phyloP scores from a whole-genome alignment of 2,797 vertebrate species.

The Paratrypauchen microcephalus region DNA sequence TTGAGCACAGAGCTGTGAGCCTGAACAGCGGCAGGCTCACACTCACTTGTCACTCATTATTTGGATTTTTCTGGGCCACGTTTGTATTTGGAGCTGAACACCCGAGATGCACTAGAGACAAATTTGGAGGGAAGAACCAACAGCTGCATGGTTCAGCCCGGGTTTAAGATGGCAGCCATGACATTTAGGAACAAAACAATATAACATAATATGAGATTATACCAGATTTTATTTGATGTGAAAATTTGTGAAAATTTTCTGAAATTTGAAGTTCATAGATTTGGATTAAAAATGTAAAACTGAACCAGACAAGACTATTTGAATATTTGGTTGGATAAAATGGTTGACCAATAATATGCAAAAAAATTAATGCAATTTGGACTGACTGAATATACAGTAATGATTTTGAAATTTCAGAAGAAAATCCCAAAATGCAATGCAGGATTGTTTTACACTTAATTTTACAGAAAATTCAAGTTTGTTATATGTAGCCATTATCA shows the following conservation, averaged over 20 bases:
- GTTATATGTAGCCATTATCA: no score
- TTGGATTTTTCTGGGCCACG: slow-evolving; percentile 62
- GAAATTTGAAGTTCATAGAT: no score
- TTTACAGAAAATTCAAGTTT: no score
- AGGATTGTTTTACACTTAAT: no score
- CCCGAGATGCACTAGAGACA: slow-evolving; percentile 65
- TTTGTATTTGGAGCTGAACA: slow-evolving; percentile 42
- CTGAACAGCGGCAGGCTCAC: slow-evolving; percentile 35
- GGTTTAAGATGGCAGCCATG: not conserved
- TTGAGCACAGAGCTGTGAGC: not conserved
- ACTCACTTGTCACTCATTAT: slow-evolving; percentile 63
- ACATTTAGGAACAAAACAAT: not conserved
- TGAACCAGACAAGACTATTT: not conserved
- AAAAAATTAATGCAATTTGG: not conserved
- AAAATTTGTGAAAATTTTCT: not conserved
- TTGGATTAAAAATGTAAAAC: no score
- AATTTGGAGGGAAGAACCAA: slow-evolving; percentile 50
- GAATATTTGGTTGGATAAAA: no score
- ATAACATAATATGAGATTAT: slow-evolving; percentile 17
- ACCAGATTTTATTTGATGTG: not conserved
- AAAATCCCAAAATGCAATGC: no score
- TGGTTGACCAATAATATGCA: not conserved
- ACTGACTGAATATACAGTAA: not conserved
- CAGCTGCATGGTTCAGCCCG: slow-evolving; percentile 14
- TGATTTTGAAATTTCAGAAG: no score